Evolutionary conservation across 2,113 vertebrate species (phyloP).

Genomic region (Chaenocephalus aceratus): DNA sequence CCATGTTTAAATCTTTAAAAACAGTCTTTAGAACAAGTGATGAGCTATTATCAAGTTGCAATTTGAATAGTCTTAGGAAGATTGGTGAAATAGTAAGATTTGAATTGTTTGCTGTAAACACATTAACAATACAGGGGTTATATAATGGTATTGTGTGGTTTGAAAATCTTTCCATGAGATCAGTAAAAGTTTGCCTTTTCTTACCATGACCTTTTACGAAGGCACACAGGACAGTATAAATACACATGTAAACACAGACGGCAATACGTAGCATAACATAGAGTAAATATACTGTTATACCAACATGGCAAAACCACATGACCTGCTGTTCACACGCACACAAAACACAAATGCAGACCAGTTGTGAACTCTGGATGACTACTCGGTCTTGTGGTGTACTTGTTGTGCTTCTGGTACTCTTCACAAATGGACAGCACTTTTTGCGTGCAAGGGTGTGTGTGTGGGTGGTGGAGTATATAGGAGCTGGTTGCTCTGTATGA

Average conservation of each 20-base stretch:
- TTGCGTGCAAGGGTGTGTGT: constrained; percentile 35
- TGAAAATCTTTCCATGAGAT: constrained; percentile 24
- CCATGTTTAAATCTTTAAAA: neutral
- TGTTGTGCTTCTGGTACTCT: constrained; percentile 32
- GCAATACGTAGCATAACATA: neutral
- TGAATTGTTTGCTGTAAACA: constrained; percentile 8
- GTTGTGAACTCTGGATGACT: constrained; percentile 39
- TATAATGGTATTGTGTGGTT: constrained; percentile 13
- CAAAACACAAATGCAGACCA: constrained; percentile 34
- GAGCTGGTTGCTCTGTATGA: constrained; percentile 42
- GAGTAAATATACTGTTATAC: neutral
- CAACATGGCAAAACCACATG: constrained; percentile 16
- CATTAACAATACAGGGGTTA: constrained; percentile 1
- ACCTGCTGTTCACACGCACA: constrained; percentile 14
- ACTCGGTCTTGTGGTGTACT: constrained; percentile 5
- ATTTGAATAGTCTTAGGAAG: neutral
- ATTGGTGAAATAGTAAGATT: neutral
- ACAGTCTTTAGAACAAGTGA: neutral
- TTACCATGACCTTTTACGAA: constrained; percentile 8
- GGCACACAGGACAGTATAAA: constrained; percentile 1
- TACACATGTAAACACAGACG: constrained; percentile 6
- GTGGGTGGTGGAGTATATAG: constrained; percentile 31
- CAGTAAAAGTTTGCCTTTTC: neutral
- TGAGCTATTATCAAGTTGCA: neutral
- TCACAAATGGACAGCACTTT: constrained; percentile 29